These are phyloP conservation scores for Hyles euphorbiae DNA, from an alignment of 1,140 invertebrate species.

Conservation along the genomic window DNA sequence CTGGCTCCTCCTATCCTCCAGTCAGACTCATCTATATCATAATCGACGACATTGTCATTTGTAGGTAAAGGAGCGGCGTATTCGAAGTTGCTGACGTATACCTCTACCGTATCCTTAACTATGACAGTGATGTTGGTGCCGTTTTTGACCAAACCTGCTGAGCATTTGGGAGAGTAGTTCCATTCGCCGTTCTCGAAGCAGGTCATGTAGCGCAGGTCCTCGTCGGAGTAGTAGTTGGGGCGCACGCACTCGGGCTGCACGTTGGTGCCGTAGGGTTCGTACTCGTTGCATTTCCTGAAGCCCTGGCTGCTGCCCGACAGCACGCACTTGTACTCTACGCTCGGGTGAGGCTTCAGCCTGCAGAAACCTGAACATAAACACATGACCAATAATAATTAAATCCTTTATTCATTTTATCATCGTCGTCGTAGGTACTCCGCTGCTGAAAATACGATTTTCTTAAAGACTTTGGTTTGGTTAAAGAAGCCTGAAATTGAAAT, in stretches of 20 bases:
- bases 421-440: too few relatives aligned
- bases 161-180: conserved; percentile 47
- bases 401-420: too few relatives aligned
- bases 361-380: conserved; percentile 5
- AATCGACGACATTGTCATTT: conserved; percentile 3
- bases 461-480: too few relatives aligned
- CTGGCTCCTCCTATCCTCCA: conserved; percentile 18
- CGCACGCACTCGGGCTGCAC: conserved; percentile 31
- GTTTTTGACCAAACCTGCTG: conserved; percentile 36
- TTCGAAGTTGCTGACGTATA: conserved; percentile 12
- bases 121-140: conserved; percentile 24
- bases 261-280: conserved; percentile 32
- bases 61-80: conserved; percentile 5
- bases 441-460: too few relatives aligned
- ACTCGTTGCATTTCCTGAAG: conserved; percentile 25
- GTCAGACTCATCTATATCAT: conserved; percentile 21
- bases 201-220: conserved; percentile 30
- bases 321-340: conserved; percentile 39
- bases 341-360: conserved; percentile 21
- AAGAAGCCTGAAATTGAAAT: too few relatives aligned
- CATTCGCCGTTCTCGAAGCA: conserved; percentile 52
- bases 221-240: conserved; percentile 39
- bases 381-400: too few relatives aligned
- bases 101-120: conserved; percentile 20
- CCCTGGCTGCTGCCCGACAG: conserved; percentile 18